These are phyloP conservation scores for Monoplex corrugatus DNA, from an alignment of 2,888 invertebrate species.

Conservation along the genomic window DNA sequence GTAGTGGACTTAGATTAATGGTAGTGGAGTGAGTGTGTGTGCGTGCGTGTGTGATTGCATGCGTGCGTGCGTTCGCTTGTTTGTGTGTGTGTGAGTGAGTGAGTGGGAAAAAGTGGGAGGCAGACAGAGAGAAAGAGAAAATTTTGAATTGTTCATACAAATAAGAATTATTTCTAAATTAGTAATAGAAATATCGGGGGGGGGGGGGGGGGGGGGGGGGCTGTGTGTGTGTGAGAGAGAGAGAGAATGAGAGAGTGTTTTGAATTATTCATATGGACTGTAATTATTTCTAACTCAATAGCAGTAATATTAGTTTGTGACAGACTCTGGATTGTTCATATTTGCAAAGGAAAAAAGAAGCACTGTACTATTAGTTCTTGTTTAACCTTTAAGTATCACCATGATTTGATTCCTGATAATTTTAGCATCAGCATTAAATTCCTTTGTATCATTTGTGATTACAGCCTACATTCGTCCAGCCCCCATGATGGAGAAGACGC, in stretches of 20 bases:
- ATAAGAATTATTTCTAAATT: no score
- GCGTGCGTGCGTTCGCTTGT: background rate
- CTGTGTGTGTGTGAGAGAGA: background rate
- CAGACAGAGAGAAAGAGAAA: background rate
- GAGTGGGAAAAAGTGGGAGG: background rate
- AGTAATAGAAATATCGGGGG: background rate
- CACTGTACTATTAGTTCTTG: no score
- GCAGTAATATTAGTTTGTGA: no score
- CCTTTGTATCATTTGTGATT: background rate
- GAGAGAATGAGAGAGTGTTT: no score
- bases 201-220: background rate
- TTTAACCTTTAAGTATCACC: no score
- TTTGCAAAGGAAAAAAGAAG: no score
- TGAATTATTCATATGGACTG: no score
- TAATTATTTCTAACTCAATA: no score
- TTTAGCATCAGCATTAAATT: no score
- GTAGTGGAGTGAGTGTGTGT: background rate
- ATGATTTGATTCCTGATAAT: no score
- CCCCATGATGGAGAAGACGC: slow-evolving; percentile 92
- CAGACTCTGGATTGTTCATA: no score
- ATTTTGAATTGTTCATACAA: background rate
- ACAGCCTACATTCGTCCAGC: slow-evolving; percentile 84
- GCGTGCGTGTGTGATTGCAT: background rate
- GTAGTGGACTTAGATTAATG: background rate
- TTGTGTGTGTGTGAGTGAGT: no score